These are phyloP conservation scores for Lucilia sericata DNA, from an alignment of 1,140 invertebrate species.

Conservation along the genomic window DNA sequence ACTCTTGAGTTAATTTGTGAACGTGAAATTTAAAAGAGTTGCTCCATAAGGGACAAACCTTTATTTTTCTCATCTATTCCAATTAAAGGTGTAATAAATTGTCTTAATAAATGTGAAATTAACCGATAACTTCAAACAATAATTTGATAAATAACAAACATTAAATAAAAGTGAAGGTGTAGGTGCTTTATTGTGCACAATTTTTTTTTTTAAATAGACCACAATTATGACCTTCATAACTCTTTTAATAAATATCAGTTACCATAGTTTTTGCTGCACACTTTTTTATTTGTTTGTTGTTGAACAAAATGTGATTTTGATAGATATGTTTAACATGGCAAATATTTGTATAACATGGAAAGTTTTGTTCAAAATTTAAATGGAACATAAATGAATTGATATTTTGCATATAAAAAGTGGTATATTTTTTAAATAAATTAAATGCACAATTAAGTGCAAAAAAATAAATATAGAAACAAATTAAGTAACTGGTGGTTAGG, in stretches of 20 bases:
- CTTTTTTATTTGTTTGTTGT: neutral
- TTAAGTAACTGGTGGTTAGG: no score
- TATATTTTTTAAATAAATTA: no score
- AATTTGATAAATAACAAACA: neutral
- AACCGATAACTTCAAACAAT: neutral
- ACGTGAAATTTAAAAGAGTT: no score
- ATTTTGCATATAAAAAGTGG: no score
- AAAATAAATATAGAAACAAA: no score
- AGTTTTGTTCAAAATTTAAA: neutral
- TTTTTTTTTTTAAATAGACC: neutral
- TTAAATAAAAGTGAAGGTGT: conserved; percentile 18
- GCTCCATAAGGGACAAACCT: no score
- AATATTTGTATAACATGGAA: conserved; percentile 4
- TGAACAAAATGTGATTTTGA: neutral
- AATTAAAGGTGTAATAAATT: neutral
- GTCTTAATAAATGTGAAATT: neutral
- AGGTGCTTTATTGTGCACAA: neutral
- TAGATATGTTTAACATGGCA: conserved; percentile 14
- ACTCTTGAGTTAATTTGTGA: no score
- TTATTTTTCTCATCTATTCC: no score
- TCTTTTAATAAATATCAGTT: no score
- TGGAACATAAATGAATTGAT: neutral
- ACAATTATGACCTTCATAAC: neutral
- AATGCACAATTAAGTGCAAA: no score
- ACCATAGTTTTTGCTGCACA: no score